Evolutionary conservation across 2,797 vertebrate genomes (phyloP).

Genomic region (Sitta carolinensis): DNA sequence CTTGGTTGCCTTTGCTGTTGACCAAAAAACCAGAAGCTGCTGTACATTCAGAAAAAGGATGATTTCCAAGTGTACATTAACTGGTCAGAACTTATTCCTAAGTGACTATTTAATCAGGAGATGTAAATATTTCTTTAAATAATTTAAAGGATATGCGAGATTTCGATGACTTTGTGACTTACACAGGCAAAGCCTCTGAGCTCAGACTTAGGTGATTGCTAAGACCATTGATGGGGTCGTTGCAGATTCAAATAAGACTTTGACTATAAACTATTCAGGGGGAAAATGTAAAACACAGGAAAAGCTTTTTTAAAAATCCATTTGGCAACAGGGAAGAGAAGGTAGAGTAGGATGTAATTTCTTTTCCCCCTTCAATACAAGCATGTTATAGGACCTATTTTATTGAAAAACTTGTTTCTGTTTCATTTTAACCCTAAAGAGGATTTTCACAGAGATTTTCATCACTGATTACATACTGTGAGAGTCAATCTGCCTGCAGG

Average conservation of each 20-base stretch:
- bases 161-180: neutral
- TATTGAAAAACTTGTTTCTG: neutral
- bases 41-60: neutral
- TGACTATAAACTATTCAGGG: neutral
- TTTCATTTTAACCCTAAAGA: neutral
- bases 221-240: neutral
- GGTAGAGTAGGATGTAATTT: neutral
- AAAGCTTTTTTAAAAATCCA: neutral
- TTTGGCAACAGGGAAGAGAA: neutral
- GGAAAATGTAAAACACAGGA: neutral
- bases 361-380: neutral
- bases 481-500: neutral
- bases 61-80: slow-evolving; percentile 2
- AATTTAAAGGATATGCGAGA: neutral
- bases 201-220: neutral
- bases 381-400: neutral
- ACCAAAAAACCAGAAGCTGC: neutral
- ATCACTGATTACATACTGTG: neutral
- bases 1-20: neutral
- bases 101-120: slow-evolving; percentile 36
- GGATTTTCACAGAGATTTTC: neutral
- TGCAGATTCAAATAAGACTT: neutral
- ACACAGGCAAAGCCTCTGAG: slow-evolving; percentile 29
- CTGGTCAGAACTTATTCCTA: slow-evolving; percentile 20
- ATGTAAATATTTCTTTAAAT: slow-evolving; percentile 60